Evolutionary conservation across 2,888 invertebrate species (phyloP), one percentile per base, ranked within the genome.

Genomic region (Chymomyza fuscimana): DNA sequence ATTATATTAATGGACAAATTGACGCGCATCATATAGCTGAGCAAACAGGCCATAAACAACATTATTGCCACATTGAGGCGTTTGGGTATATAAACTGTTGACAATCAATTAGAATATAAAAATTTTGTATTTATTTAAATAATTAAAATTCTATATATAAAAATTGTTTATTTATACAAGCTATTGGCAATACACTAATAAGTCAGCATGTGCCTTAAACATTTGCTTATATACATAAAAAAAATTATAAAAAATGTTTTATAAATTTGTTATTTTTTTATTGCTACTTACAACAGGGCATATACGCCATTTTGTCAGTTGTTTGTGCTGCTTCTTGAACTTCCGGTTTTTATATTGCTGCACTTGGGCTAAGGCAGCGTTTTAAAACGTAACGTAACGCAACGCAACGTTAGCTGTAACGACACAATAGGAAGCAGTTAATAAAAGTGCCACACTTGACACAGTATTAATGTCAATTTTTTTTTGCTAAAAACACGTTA

Each of bases 1-100:
- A 95, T 94, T 54, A 95, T 93, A 79, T 95, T 95, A 64, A 96
- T 94, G 16, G 96, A 95, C 92, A 96, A 94, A 89, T 96, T 96
- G 1, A 96, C 94, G 64, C 96, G 93, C 76, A 95, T 93, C 94
- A 95, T 95, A 92, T 96, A 96, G 16, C 93, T 93, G 78, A 95
- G 93, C 92, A 95, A 94, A 80, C 95, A 95, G 75, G 94, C 94
- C 70, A 95, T 94, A 89, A 96, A 95, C 78, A 95, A 91, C 95
- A 96, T 95, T 56, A 95, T 76, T 59, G 93, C 95, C 46, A 94
- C 91, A 70, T 93, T 82, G 9, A 93, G 88, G 62, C 94, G 92
- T 69, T 92, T 92, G n/a, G 94, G 94, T 58, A 94, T 88, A 81
- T 91, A 92, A 80, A 84, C 93, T 93, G 81, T 54, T 73, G 46